Evolutionary conservation across 2,888 invertebrate species (phyloP), one percentile per base, ranked within the genome.

Genomic region (Dione vanillae): DNA sequence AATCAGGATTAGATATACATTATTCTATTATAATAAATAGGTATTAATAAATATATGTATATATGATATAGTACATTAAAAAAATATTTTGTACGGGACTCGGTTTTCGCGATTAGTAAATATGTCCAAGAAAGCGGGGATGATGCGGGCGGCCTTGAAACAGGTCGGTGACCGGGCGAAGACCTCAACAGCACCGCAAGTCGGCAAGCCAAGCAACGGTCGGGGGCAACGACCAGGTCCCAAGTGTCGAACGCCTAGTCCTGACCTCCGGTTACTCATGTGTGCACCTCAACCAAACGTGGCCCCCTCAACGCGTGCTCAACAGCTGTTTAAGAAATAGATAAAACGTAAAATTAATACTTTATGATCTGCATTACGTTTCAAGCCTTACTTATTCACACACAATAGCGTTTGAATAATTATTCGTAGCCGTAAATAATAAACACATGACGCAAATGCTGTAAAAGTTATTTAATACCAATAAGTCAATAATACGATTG

Each of bases 81-180:
- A 11, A 54, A 67, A 43, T 12, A 20, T 16, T n/a, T 58, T 11
- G 58, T 58, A n/a, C n/a, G 47, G 45, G 35, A 40, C 45, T 35
- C 79, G 85, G 83, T 49, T 87, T 90, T 85, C 78, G 89, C 86
- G 79, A 87, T 84, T 82, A 83, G 85, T 90, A 89, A 85, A 75
- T 82, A 75, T 76, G 73, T 83, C 84, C 83, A 85, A 85, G 82
- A 85, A 83, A 82, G 89, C 87, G 87, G 90, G 91, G 91, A 88
- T 91, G 91, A 90, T 91, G 91, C 90, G 90, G 90, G 87, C 89
- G 92, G 91, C 92, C 92, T 92, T 92, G 92, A 84, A 78, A 76
- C 88, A 88, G 92, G 92, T 93, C 92, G 92, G 84, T 89, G 92
- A 93, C 92, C 93, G 92, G 93, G 82, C 92, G 91, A 90, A 92